Percentiles rank a stretch among this genome's conserved stretches.
Evolutionary conservation across 2,888 invertebrate species (phyloP).

Genomic region (Embidobia sp.): DNA sequence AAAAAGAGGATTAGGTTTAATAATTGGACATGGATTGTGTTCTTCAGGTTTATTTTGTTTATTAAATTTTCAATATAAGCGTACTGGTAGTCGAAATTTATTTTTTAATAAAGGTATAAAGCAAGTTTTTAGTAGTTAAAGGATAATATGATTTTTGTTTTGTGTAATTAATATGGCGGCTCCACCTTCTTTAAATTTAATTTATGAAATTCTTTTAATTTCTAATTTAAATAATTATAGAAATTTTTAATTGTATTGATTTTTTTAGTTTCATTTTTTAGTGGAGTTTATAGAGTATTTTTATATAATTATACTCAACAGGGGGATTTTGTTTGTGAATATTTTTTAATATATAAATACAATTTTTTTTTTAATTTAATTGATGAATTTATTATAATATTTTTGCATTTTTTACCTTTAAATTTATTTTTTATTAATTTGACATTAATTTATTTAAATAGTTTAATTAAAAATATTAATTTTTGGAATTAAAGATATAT

Average conservation of each 20-base stretch:
- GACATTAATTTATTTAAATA: conserved; percentile 83
- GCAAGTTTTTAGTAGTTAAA: conserved; percentile 84
- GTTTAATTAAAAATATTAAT: conserved; percentile 87
- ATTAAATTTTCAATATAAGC: conserved; percentile 86
- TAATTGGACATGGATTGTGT: conserved; percentile 86
- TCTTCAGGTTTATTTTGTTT: conserved; percentile 87
- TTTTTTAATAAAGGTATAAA: conserved; percentile 85
- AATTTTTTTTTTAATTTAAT: too few relatives aligned
- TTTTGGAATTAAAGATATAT: conserved; percentile 85
- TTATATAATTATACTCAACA: conserved; percentile 86
- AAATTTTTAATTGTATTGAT: conserved; percentile 82
- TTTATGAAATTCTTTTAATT: conserved; percentile 86
- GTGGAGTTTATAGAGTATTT: conserved; percentile 85
- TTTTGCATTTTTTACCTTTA: conserved; percentile 86
- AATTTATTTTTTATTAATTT: conserved; percentile 84
- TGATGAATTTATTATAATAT: conserved; percentile 84
- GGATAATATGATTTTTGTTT: conserved; percentile 86
- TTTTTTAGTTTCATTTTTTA: conserved; percentile 85
- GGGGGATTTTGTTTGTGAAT: conserved; percentile 83
- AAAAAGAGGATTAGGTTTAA: conserved; percentile 83
- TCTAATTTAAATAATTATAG: conserved; percentile 84
- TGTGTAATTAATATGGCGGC: conserved; percentile 85
- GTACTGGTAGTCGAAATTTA: conserved; percentile 84
- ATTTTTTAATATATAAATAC: too few relatives aligned
- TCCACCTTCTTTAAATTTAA: conserved; percentile 86